phyloP scores from a whole-genome alignment of 1,140 invertebrate genomes.

The Penaeus indicus region DNA sequence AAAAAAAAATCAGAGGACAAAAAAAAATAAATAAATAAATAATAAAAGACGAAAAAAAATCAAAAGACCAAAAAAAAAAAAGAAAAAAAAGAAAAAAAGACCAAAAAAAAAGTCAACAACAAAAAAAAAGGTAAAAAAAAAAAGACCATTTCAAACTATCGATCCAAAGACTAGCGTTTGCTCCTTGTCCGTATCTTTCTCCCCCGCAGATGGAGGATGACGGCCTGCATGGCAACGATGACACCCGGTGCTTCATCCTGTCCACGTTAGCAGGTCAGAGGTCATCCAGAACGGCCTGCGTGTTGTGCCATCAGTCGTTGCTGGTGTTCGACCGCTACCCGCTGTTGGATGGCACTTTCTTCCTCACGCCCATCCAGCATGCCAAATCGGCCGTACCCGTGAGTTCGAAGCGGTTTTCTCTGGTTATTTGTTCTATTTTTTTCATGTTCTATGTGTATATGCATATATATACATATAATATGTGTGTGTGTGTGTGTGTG shows the following conservation, averaged over 20 bases:
- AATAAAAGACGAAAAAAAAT: neutral
- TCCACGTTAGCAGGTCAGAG: slow-evolving; percentile 89
- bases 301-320: slow-evolving; percentile 89
- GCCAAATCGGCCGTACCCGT: slow-evolving; percentile 87
- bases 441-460: neutral
- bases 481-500: too few species aligned
- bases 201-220: slow-evolving; percentile 92
- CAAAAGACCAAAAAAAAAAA: neutral
- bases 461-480: too few species aligned
- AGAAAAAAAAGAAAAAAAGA: neutral
- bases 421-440: neutral
- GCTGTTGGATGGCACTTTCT: slow-evolving; percentile 96
- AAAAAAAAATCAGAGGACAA: too few species aligned
- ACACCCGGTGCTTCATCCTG: slow-evolving; percentile 92
- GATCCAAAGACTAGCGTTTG: slow-evolving; percentile 64
- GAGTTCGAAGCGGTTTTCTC: slow-evolving; percentile 68
- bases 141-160: neutral
- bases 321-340: slow-evolving; percentile 97
- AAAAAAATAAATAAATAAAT: too few species aligned
- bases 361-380: slow-evolving; percentile 92
- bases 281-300: slow-evolving; percentile 85
- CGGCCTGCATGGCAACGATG: slow-evolving; percentile 96
- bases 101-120: neutral
- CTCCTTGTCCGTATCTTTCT: slow-evolving; percentile 62
- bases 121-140: neutral